These are phyloP conservation scores for Aythya fuligula DNA, from an alignment of 2,797 vertebrate species.

Conservation along the genomic window DNA sequence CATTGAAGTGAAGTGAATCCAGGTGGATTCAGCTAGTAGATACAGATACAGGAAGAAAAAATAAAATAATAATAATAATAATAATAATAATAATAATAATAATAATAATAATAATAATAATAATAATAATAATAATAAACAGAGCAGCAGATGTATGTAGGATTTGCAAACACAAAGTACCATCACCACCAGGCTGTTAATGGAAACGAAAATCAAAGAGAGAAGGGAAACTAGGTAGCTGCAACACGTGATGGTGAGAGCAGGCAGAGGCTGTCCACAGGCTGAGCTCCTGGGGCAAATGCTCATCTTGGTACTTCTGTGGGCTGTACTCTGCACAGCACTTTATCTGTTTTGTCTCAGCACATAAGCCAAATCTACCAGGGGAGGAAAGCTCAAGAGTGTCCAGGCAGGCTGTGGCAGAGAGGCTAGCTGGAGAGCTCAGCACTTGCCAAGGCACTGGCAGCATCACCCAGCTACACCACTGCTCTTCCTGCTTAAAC, in stretches of 20 bases:
- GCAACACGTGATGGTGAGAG: background rate
- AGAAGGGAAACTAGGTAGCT: background rate
- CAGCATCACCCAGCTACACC: background rate
- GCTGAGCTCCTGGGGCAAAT: background rate
- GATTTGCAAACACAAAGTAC: background rate
- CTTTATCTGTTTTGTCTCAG: background rate
- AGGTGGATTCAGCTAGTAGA: background rate
- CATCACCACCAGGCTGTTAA: background rate
- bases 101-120: no score
- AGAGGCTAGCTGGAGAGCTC: background rate
- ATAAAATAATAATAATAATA: no score
- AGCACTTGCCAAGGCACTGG: background rate
- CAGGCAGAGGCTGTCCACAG: background rate
- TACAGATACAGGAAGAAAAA: no score
- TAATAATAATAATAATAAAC: no score
- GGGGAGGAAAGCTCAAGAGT: background rate
- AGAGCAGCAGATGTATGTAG: background rate
- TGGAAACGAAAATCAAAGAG: background rate
- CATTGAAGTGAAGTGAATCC: background rate
- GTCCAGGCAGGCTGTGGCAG: background rate
- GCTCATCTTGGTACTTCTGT: background rate
- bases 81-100: no score
- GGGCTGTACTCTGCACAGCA: rapidly evolving
- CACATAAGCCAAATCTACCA: background rate
- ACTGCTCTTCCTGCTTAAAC: background rate